Evolutionary conservation across 2,888 invertebrate genomes (phyloP).

Genomic region (Acronicta psi): DNA sequence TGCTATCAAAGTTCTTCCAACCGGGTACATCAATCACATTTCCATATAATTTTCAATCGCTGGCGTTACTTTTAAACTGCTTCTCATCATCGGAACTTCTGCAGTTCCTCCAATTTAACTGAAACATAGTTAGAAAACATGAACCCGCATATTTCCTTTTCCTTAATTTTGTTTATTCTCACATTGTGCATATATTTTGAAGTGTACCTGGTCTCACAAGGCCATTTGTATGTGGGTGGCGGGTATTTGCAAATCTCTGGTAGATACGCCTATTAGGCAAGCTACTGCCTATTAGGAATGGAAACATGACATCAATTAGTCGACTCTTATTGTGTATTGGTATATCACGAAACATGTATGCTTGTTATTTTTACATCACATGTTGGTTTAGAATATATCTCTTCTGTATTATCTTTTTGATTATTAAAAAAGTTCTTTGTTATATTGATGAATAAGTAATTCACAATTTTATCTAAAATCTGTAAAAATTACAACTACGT

Average conservation of each 20-base stretch:
- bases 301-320: constrained; percentile 28
- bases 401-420: too few species aligned
- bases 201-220: constrained; percentile 12
- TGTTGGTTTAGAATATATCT: too few species aligned
- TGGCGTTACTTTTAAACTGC: background rate
- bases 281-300: constrained; percentile 22
- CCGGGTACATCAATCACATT: background rate
- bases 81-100: too few species aligned
- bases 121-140: background rate
- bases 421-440: too few species aligned
- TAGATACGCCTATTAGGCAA: constrained; percentile 9
- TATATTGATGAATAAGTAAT: too few species aligned
- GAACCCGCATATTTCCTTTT: constrained; percentile 23
- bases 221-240: constrained; percentile 25
- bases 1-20: background rate
- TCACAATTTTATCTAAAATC: too few species aligned
- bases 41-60: background rate
- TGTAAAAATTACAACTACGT: too few species aligned
- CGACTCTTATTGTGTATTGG: constrained; percentile 11
- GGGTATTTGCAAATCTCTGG: constrained; percentile 30
- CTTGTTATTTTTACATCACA: background rate
- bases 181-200: constrained; percentile 29
- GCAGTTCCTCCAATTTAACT: too few species aligned
- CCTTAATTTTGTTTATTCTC: constrained; percentile 14
- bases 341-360: constrained; percentile 1